Evolutionary conservation across 2,888 invertebrate genomes (phyloP), one percentile per base, ranked within the genome.

Genomic region (Drosophila anomalata): DNA sequence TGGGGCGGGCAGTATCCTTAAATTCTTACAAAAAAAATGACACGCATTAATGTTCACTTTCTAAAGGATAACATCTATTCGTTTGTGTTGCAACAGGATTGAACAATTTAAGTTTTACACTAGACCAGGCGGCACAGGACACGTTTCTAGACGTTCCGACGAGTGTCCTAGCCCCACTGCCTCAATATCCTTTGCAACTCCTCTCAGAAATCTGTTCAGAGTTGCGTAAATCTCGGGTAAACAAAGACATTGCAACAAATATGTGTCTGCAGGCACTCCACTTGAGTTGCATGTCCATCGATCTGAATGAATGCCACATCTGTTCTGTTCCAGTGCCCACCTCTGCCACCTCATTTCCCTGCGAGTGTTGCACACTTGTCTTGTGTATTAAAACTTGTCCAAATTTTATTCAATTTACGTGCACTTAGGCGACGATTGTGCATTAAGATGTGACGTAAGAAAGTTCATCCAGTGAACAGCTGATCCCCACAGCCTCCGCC

Each of bases 391-490:
- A 85, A 85, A 78, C 83, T 85, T 85, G 83, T 84, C 83, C 77
- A 85, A 83, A 85, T 80, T 84, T 78, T 80, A 84, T 84, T 84
- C 83, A 84, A 84, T 84, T 83, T 84, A 84, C 80, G 77, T 83
- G 83, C 83, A 84, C 86, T 83, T 86, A 83, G 76, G 85, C 79
- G 82, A 83, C 85, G 79, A 83, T 84, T 83, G 82, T 79, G 78
- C 79, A 84, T 78, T 78, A 82, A 82, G 83, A 85, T 78, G 78
- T 82, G 82, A 85, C 76, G 76, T 79, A 79, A 17, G 17, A 65
- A 76, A 65, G 50, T 60, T 57, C 52, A 56, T 50, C 31, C 50
- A 65, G 51, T 29, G 50, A 51, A 41, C 69, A 69, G 68, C 68
- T 67, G 69, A 69, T 69, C 51, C 53, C 52, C 9, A 20, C 22